Base-by-base conservation (phyloP, 2,113 vertebrate genomes). In the Clarias batrachus region DNA sequence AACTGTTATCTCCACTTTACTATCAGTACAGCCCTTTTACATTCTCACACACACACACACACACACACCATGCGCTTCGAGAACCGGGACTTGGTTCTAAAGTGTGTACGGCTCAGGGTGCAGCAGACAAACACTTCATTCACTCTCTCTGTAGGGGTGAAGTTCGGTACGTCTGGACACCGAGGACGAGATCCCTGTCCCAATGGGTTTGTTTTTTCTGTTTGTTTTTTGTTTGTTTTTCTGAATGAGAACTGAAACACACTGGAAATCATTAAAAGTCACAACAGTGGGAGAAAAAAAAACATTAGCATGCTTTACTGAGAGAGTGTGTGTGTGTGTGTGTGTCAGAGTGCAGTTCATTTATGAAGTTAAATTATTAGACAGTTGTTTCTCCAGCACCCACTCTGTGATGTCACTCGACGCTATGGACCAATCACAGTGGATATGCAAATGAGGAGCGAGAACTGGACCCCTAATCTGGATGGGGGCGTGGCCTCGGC, bases 31-130 rank as follows among this genome's bases (percentile, higher is more conserved):
- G 48, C 48, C 48, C 48, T 48, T 48, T 21, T 37, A 33, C 27
- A 33, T 13, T 2, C 30, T 33, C 30, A 70, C 65, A 68, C 27
- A 70, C 30, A 71, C 30, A 70, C 16, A 37, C 16, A 73, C 70
- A 73, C 52, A n/a, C 23, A n/a, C 41, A 52, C 73, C 48, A 76
- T 76, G 48, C 12, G 48, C 73, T 27, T 27, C 27, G 2, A 77
- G 48, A 78, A 10, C 52, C 88, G 85, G 60, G 83, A 88, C 87
- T 90, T 88, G 84, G 91, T 89, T 90, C 86, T 80, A 82, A 88
- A 81, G 86, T 85, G 86, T 92, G 86, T 92, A 87, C 88, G 91
- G 91, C 92, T 93, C 92, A 89, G 93, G 92, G 92, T 87, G 85
- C 89, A 86, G 85, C 85, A 88, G 90, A 88, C 91, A 84, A 86